Conservation (phyloP, 1,140 invertebrate genomes). For the Drosophila tsacasi region DNA sequence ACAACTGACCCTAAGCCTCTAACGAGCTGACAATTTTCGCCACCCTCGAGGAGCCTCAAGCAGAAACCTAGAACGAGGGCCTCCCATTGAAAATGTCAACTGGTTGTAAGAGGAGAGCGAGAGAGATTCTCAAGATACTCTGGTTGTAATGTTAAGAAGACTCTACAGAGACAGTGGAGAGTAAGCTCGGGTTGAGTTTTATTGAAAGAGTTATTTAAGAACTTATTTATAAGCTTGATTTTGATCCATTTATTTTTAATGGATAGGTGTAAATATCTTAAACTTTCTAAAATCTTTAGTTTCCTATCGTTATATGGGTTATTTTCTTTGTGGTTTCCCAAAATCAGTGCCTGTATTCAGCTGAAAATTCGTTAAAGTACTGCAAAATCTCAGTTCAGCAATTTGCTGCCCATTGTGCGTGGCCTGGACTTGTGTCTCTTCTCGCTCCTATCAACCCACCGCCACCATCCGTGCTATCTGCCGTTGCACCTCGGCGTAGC, state of each 20-base stretch:
- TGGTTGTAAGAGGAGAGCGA: conserved; percentile 9
- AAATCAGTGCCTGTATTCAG: conserved; percentile 13
- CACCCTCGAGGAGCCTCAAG: conserved; percentile 3
- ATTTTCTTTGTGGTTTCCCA: neutral
- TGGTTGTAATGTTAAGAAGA: neutral
- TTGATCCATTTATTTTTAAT: neutral
- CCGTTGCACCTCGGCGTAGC: conserved; percentile 46
- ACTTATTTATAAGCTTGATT: too few relatives aligned
- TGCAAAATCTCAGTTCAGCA: conserved; percentile 4
- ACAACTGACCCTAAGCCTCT: conserved; percentile 40
- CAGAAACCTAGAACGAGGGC: neutral
- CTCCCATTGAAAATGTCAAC: conserved; percentile 65
- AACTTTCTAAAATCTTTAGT: neutral
- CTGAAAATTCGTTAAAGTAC: neutral
- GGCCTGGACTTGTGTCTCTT: neutral
- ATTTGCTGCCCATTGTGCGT: conserved; percentile 57
- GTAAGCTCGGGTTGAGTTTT: neutral
- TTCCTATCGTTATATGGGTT: neutral
- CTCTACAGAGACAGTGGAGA: conserved; percentile 33
- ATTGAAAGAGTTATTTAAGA: neutral
- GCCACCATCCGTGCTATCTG: conserved; percentile 6
- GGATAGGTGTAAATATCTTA: neutral
- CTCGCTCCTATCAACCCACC: conserved; percentile 1
- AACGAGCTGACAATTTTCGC: conserved; percentile 74
- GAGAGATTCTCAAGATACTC: conserved; percentile 18